Conservation (phyloP, 1,140 invertebrate genomes). For the Papilio polytes region DNA sequence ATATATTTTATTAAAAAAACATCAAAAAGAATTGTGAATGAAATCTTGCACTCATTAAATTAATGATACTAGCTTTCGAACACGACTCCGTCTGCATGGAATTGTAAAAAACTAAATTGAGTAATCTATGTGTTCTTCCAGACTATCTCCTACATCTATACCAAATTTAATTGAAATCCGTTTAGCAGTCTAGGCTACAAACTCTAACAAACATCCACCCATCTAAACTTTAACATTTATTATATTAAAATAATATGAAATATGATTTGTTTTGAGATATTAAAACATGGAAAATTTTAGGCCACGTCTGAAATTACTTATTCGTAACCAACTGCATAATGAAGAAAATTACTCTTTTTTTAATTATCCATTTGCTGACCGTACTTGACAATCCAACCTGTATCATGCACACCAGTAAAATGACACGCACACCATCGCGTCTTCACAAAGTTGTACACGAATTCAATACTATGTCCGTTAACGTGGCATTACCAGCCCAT, state of each 20-base stretch:
- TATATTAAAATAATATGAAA: too few species aligned
- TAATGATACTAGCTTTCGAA: too few species aligned
- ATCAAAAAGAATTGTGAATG: not conserved
- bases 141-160: too few species aligned
- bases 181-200: too few species aligned
- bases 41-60: not conserved
- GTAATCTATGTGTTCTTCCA: too few species aligned
- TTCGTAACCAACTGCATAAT: not conserved
- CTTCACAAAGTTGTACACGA: slow-evolving; percentile 22
- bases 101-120: too few species aligned
- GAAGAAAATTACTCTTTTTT: not conserved
- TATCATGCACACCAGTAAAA: slow-evolving; percentile 3
- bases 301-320: not conserved
- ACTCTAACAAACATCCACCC: too few species aligned
- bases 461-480: slow-evolving; percentile 29
- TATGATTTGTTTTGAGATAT: not conserved
- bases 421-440: not conserved
- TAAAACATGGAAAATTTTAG: not conserved
- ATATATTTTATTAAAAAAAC: not conserved
- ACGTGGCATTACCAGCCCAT: slow-evolving; percentile 2
- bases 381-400: slow-evolving; percentile 34
- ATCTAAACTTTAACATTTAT: too few species aligned
- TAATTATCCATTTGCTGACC: not conserved
- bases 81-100: too few species aligned
- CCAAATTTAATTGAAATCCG: too few species aligned